Base-by-base conservation (phyloP, 2,113 vertebrate genomes). In the Forbesichthys papilliferus region DNA sequence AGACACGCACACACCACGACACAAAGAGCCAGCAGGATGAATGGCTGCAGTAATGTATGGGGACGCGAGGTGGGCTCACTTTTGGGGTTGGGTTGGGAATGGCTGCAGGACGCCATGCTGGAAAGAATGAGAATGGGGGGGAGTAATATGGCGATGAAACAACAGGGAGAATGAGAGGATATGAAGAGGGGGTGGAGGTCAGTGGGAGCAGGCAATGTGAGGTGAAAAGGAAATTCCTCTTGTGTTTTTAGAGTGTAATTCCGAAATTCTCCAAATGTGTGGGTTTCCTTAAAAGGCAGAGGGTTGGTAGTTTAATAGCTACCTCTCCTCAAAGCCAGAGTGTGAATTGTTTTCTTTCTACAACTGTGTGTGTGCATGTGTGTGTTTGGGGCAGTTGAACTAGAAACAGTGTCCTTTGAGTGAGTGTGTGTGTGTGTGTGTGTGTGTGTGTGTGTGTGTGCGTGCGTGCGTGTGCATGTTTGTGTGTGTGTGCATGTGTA, bases 161-260 rank as follows among this genome's bases (percentile, higher is more conserved):
- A 36, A 53, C 12, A 51, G 4, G 56, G 64, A 80, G 56, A 51
- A 74, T 64, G 76, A 59, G 68, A 66, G 70, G 56, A 68, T 84
- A 62, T 64, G 58, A 58, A 75, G 78, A 74, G 18, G 52, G 67
- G 66, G 64, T 66, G 48, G 68, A 69, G 71, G 77, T 74, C 59
- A 48, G 73, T 72, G 67, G 79, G 63, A 73, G 66, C 74, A 74
- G 84, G 84, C 86, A 78, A 84, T 56, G 67, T 78, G 85, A 88
- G 86, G 86, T 87, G 69, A 86, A 87, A 71, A 89, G 89, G 87
- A 91, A 92, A 92, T 92, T 74, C 80, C 73, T 90, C 69, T 83
- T 87, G 87, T 89, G 92, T 89, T 69, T 83, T 33, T 11, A 9
- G 69, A 81, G 84, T 79, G 69, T 27, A 83, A 88, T 87, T 88